Conservation (phyloP, 1,140 invertebrate species). For the Aphidius ervi region DNA sequence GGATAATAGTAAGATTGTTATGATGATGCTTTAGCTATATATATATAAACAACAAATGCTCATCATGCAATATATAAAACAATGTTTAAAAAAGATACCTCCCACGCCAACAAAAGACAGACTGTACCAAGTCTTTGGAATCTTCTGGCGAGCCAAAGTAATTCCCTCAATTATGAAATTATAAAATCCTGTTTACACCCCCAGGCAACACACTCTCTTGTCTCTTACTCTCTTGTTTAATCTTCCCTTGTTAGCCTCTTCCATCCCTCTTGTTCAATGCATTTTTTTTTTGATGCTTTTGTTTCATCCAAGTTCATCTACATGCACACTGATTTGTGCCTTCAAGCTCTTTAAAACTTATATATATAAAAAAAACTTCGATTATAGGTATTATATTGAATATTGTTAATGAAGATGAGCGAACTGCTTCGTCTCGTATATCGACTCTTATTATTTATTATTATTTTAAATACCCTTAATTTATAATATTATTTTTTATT, state of each 20-base stretch:
- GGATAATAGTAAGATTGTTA: conserved; percentile 52
- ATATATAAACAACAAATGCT: conserved; percentile 27
- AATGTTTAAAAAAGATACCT: conserved; percentile 40
- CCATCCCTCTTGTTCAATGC: neutral
- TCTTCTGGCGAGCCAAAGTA: conserved; percentile 44
- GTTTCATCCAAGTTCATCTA: neutral
- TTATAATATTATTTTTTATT: no score
- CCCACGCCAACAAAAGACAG: conserved; percentile 42
- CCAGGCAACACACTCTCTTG: conserved; percentile 44
- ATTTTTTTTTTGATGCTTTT: neutral
- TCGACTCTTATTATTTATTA: no score
- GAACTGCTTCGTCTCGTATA: no score
- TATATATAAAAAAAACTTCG: neutral
- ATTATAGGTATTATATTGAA: conserved; percentile 5
- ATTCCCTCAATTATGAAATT: conserved; percentile 54
- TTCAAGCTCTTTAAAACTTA: neutral
- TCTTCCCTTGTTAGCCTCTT: neutral
- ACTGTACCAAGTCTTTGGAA: conserved; percentile 30
- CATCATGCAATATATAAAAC: conserved; percentile 40
- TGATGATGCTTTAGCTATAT: conserved; percentile 27
- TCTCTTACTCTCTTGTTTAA: conserved; percentile 1
- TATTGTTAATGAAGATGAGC: conserved; percentile 12
- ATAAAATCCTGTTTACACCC: conserved; percentile 52
- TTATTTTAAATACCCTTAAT: no score
- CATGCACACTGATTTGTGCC: conserved; percentile 5